Conservation (phyloP, 2,888 invertebrate species). For the Sphaeridia pumilis region DNA sequence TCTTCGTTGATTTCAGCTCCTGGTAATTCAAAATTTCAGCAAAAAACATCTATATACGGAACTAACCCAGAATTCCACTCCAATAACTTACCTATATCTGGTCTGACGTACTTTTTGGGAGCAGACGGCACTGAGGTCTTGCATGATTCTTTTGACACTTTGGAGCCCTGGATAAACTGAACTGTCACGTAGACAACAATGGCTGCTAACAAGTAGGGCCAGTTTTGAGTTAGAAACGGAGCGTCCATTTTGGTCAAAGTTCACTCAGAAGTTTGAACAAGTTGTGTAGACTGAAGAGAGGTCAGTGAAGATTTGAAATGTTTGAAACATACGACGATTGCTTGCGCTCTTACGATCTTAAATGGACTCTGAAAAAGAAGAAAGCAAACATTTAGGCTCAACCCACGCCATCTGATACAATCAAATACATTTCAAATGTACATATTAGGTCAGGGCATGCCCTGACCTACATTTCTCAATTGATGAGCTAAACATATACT, state of each 20-base stretch:
- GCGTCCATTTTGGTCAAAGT: neutral
- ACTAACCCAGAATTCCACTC: neutral
- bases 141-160: neutral
- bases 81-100: constrained; percentile 14
- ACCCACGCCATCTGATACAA: no score
- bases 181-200: constrained; percentile 2
- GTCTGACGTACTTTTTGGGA: constrained; percentile 14
- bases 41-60: neutral
- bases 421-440: no score
- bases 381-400: no score
- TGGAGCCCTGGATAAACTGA: neutral
- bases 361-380: no score
- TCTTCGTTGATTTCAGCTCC: constrained; percentile 36
- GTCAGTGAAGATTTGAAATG: neutral
- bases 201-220: neutral
- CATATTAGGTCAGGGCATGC: no score
- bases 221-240: constrained; percentile 7
- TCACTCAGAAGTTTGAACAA: neutral
- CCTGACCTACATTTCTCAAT: no score
- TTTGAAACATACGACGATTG: no score
- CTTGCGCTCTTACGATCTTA: no score
- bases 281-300: neutral
- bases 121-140: neutral
- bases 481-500: no score
- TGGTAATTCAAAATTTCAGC: constrained; percentile 9